Conservation (phyloP, 2,113 vertebrate genomes). For the Pyxicephalus adspersus region DNA sequence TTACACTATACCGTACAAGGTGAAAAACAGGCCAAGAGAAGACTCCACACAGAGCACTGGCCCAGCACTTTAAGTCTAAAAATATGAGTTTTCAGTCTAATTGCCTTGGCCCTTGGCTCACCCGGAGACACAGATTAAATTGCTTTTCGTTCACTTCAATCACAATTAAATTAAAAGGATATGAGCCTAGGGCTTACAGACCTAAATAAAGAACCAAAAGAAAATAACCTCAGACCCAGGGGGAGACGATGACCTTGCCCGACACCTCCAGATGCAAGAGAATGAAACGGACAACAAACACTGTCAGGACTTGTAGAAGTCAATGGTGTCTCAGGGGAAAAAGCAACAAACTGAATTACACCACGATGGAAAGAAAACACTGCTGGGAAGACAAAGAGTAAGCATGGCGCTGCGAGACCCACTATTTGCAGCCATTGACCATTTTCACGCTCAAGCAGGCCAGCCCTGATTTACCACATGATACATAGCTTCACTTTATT, state of each 20-base stretch:
- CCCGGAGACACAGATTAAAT: conserved; percentile 47
- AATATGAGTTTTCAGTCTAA: conserved; percentile 28
- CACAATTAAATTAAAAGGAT: conserved; percentile 46
- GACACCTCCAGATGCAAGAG: conserved; percentile 7
- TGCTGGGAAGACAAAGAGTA: too few relatives aligned
- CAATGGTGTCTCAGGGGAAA: neutral
- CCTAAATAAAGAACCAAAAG: conserved; percentile 43
- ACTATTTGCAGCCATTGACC: too few relatives aligned
- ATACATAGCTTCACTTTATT: too few relatives aligned
- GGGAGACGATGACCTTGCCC: conserved; percentile 26
- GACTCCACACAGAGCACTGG: too few relatives aligned
- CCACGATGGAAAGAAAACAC: too few relatives aligned
- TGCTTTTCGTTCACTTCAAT: conserved; percentile 46
- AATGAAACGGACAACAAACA: neutral
- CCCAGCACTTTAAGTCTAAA: conserved; percentile 12
- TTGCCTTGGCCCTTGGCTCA: conserved; percentile 47
- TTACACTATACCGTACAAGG: too few relatives aligned
- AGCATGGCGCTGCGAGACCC: too few relatives aligned
- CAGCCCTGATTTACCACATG: too few relatives aligned
- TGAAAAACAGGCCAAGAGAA: too few relatives aligned
- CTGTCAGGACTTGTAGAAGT: neutral
- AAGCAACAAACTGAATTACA: neutral
- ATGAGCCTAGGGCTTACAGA: conserved; percentile 43
- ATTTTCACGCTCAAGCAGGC: too few relatives aligned
- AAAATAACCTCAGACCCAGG: conserved; percentile 35